Base-by-base conservation (phyloP, 64 coral and sea anemone genomes). In the Dendrophyllia cribrosa region DNA sequence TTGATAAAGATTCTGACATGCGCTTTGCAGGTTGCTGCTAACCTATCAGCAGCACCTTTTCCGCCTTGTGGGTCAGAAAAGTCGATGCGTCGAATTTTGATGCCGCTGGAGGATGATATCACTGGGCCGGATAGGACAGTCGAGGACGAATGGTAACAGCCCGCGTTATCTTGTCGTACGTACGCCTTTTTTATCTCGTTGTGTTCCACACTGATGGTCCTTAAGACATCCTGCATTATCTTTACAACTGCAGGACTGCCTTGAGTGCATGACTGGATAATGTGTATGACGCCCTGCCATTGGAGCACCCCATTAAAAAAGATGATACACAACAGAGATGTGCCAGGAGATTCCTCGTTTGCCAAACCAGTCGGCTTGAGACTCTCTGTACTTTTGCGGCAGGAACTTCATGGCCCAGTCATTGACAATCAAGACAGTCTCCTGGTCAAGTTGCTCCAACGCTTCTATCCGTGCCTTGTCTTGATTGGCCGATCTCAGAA, bases 41-140 rank as follows among this genome's bases (percentile, higher is more conserved):
- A 51, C 43, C 74, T 59, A 15, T 79, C 87, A 6, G 52, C 73
- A 19, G 87, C 17, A 60, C 72, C 87, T 67, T 89, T 89, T 46
- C 73, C 87, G 7, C 87, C 87, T 53, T 89, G 72, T 63, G 87
- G 87, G 14, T 89, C 87, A 66, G 70, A 76, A 51, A 89, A 89
- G 74, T 89, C 87, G 11, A 77, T 56, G 19, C 87, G 87, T 1
- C 51, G 26, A 24, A 89, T 55, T 19, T 65, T 43, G 26, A 89
- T 63, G 53, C 72, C 87, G 7, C 72, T 89, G 13, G 21, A 11
- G 20, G 26, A 3, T 44, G 59, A 76, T 74, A 89, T 76, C 17
- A 49, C 3, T 23, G 51, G 72, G 22, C 71, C 76, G 5, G 87
- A 53, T 3, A 74, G 59, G 7, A 89, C 47, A 15, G 74, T 89